phyloP scores from a whole-genome alignment of 2,797 vertebrate genomes.

The Dermochelys coriacea region DNA sequence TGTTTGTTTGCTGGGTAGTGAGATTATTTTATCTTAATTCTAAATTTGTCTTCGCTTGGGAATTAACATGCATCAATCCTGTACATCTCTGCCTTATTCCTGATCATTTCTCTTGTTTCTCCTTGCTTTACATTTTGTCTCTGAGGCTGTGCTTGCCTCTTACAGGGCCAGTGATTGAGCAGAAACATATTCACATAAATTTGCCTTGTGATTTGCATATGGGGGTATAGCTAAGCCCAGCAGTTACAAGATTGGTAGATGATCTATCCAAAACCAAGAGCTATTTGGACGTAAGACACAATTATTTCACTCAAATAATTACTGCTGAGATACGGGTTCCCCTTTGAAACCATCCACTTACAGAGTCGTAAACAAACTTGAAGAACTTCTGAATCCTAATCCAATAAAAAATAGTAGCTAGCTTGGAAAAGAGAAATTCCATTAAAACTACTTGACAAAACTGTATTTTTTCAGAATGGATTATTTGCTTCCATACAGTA shows the following conservation, averaged over 20 bases:
- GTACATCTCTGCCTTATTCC: not conserved
- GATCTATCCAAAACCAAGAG: not conserved
- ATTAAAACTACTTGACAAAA: conserved; percentile 6
- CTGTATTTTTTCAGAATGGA: not conserved
- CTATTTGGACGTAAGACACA: no score
- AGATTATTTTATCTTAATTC: not conserved
- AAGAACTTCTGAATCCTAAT: conserved; percentile 24
- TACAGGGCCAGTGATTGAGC: not conserved
- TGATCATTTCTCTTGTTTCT: not conserved
- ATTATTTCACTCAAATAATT: no score
- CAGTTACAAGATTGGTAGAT: not conserved
- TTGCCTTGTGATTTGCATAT: not conserved
- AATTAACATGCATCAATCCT: not conserved
- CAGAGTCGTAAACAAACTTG: not conserved
- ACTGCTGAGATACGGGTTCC: no score
- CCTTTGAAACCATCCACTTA: no score
- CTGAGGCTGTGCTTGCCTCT: not conserved
- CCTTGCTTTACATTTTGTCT: not conserved
- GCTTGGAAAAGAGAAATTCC: not conserved
- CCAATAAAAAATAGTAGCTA: not conserved
- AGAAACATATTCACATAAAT: not conserved
- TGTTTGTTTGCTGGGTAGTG: not conserved
- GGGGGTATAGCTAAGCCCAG: not conserved
- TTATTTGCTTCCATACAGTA: not conserved
- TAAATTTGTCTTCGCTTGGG: not conserved